Conservation (phyloP, 1,140 invertebrate genomes). For the Aleiodes sp. region DNA sequence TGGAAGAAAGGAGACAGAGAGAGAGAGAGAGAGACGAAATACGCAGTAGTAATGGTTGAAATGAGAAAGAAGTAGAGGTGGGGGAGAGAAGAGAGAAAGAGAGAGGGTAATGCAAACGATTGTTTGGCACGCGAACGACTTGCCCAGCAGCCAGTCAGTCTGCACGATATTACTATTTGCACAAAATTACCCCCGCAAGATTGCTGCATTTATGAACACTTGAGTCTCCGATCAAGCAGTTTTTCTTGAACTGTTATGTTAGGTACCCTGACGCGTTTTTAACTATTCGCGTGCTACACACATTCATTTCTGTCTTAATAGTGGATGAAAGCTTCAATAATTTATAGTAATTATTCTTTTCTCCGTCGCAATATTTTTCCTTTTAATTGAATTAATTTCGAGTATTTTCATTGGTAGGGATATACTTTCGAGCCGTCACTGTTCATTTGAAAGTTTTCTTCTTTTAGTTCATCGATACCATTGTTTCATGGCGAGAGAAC, state of each 20-base stretch:
- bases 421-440: too few relatives aligned
- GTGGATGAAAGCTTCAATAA: background rate
- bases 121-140: conserved; percentile 48
- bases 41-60: background rate
- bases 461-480: too few relatives aligned
- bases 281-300: conserved; percentile 2
- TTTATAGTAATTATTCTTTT: too few relatives aligned
- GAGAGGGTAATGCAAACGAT: conserved; percentile 51
- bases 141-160: conserved; percentile 46
- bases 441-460: too few relatives aligned
- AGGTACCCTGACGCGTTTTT: background rate
- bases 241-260: background rate
- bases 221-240: conserved; percentile 44
- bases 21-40: background rate
- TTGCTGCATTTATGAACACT: conserved; percentile 53
- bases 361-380: too few relatives aligned
- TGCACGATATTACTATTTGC: conserved; percentile 60
- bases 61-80: too few relatives aligned
- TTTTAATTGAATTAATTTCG: too few relatives aligned
- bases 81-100: background rate
- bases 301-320: background rate
- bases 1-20: background rate
- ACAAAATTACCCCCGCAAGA: conserved; percentile 55
- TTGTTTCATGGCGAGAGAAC: too few relatives aligned
- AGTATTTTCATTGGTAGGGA: too few relatives aligned